Conservation (phyloP, 1,140 invertebrate genomes). For the Ridgeia piscesae region DNA sequence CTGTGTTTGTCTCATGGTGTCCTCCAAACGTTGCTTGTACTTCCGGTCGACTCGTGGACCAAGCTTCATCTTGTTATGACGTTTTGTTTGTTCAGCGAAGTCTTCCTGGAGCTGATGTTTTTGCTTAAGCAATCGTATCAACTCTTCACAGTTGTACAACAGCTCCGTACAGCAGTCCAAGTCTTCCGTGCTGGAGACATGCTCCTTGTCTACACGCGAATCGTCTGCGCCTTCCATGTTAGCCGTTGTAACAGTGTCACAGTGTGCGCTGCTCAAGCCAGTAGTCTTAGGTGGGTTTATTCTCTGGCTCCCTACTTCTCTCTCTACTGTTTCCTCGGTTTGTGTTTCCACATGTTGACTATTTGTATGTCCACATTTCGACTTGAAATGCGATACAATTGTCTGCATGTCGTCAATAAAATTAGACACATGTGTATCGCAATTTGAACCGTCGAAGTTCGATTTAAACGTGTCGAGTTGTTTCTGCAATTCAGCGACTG, state of each 20-base stretch:
- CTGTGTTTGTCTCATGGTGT: background rate
- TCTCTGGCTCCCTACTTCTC: too few relatives aligned
- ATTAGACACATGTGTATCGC: background rate
- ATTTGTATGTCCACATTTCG: background rate
- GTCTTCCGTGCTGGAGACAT: background rate
- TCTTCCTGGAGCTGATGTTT: background rate
- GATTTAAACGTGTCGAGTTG: slow-evolving; percentile 2
- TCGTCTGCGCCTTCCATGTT: background rate
- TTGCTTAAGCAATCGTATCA: background rate
- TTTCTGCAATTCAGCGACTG: background rate
- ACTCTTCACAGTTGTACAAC: background rate
- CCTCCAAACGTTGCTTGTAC: background rate
- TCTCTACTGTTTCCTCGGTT: background rate
- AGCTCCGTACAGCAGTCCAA: background rate
- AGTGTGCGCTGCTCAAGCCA: too few relatives aligned
- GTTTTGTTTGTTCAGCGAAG: background rate
- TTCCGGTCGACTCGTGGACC: background rate
- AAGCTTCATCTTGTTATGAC: background rate
- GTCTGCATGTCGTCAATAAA: background rate
- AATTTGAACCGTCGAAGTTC: background rate
- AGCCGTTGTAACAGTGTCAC: background rate
- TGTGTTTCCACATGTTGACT: background rate
- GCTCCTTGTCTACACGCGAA: background rate
- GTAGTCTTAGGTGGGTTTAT: too few relatives aligned
- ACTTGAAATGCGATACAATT: background rate